These are phyloP conservation scores for Hemithea aestivaria DNA, from an alignment of 2,888 invertebrate species.

Conservation along the genomic window DNA sequence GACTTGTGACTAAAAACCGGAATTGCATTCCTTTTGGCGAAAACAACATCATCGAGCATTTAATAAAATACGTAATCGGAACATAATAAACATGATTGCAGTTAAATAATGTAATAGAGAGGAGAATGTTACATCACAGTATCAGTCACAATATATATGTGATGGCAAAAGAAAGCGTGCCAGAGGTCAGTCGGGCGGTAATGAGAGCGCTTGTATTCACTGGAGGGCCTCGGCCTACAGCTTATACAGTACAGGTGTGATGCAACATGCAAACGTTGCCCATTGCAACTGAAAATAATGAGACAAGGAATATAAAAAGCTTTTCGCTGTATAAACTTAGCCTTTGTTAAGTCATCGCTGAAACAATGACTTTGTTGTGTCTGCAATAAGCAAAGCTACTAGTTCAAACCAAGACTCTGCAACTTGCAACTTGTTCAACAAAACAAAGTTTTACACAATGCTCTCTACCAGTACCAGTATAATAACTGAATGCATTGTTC, in stretches of 20 bases:
- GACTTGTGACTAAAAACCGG: constrained; percentile 2
- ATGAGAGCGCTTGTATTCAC: constrained; percentile 36
- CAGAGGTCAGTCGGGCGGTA: constrained; percentile 38
- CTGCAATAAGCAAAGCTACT: too few relatives aligned
- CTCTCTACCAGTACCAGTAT: too few relatives aligned
- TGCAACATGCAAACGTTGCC: constrained; percentile 4
- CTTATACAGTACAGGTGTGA: constrained; percentile 4
- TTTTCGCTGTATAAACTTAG: too few relatives aligned
- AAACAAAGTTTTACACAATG: constrained; percentile 2
- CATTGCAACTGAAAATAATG: too few relatives aligned
- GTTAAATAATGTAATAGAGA: constrained; percentile 15
- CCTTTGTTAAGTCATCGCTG: too few relatives aligned
- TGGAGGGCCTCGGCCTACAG: constrained; percentile 5
- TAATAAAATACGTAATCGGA: constrained; percentile 4
- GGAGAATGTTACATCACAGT: constrained; percentile 12
- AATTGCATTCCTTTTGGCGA: constrained; percentile 4
- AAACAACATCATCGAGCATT: constrained; percentile 4
- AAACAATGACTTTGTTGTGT: too few relatives aligned
- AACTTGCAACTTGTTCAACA: neutral
- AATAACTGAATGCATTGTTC: too few relatives aligned
- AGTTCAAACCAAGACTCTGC: too few relatives aligned
- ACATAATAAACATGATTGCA: constrained; percentile 8
- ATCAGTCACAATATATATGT: constrained; percentile 27
- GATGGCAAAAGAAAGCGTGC: constrained; percentile 37
- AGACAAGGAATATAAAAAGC: too few relatives aligned